These are phyloP conservation scores for Scleropages formosus DNA, from an alignment of 2,797 vertebrate species.

Conservation along the genomic window DNA sequence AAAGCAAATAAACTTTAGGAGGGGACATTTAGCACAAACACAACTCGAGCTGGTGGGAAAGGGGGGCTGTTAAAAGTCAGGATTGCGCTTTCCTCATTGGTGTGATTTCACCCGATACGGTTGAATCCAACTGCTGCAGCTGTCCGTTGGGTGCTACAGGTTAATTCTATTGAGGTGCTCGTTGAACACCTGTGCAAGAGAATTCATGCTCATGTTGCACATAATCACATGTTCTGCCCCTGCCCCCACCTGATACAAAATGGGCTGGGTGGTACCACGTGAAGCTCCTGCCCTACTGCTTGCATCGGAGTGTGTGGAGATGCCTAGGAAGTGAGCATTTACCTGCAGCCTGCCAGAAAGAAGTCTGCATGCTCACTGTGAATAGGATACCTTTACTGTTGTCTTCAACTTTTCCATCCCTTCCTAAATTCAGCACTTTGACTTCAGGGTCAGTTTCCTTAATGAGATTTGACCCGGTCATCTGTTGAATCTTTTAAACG, in stretches of 20 bases:
- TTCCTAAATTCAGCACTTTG: too few relatives aligned
- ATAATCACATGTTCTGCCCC: slow-evolving; percentile 37
- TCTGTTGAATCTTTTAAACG: slow-evolving; percentile 53
- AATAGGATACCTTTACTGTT: too few relatives aligned
- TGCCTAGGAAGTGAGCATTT: neutral
- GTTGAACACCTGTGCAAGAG: slow-evolving; percentile 25
- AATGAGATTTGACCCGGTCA: slow-evolving; percentile 71
- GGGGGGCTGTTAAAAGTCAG: neutral
- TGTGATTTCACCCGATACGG: slow-evolving; percentile 24
- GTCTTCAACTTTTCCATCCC: neutral
- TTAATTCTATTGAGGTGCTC: slow-evolving; percentile 20
- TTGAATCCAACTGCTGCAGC: slow-evolving; percentile 12
- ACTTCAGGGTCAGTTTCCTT: slow-evolving; percentile 72
- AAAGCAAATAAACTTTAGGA: slow-evolving; percentile 11
- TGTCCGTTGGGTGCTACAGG: slow-evolving; percentile 13
- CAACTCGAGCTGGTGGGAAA: neutral
- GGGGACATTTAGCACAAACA: slow-evolving; percentile 28
- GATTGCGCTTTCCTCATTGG: neutral
- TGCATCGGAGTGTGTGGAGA: neutral
- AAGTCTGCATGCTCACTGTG: neutral
- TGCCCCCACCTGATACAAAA: slow-evolving; percentile 12
- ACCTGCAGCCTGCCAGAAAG: neutral
- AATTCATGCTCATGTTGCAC: slow-evolving; percentile 38
- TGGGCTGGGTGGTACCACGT: slow-evolving; percentile 7
- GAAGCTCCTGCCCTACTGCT: slow-evolving; percentile 18